Evolutionary conservation across 2,797 vertebrate genomes (phyloP).

Genomic region (Sebastes wilsoni): DNA sequence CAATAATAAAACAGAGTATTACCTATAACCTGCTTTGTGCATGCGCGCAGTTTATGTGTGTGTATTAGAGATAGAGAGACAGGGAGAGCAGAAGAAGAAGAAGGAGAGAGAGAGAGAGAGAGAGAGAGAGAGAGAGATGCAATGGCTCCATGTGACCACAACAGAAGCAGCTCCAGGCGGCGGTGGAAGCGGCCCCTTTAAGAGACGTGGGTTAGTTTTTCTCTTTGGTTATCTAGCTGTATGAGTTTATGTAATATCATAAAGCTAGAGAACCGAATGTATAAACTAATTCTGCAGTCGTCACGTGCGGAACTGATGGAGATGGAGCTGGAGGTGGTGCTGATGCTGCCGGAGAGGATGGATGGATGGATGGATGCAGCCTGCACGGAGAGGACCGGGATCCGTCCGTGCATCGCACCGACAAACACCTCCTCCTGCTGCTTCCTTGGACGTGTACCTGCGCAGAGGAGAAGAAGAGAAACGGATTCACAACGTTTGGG

Average conservation of each 20-base stretch:
- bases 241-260: conserved; percentile 97
- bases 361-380: conserved; percentile 67
- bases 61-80: not conserved
- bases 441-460: conserved; percentile 44
- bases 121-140: conserved; percentile 59
- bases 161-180: conserved; percentile 75
- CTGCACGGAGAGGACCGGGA: conserved; percentile 59
- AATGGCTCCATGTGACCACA: conserved; percentile 87
- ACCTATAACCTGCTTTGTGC: conserved; percentile 24
- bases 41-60: conserved; percentile 28
- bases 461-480: conserved; percentile 32
- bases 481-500: conserved; percentile 47
- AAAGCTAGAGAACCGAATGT: conserved; percentile 99
- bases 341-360: conserved; percentile 31
- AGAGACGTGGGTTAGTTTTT: conserved; percentile 91
- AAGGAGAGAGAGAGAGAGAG: conserved; percentile 42
- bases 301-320: conserved; percentile 56
- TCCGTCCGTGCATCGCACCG: conserved; percentile 52
- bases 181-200: conserved; percentile 85
- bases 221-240: conserved; percentile 99
- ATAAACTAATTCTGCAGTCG: conserved; percentile 88
- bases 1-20: not conserved
- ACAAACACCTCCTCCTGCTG: conserved; percentile 52
- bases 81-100: not conserved
- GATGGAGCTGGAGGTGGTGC: not conserved